Conservation (phyloP, 2,888 invertebrate genomes). For the Rhorus exstirpatorius region DNA sequence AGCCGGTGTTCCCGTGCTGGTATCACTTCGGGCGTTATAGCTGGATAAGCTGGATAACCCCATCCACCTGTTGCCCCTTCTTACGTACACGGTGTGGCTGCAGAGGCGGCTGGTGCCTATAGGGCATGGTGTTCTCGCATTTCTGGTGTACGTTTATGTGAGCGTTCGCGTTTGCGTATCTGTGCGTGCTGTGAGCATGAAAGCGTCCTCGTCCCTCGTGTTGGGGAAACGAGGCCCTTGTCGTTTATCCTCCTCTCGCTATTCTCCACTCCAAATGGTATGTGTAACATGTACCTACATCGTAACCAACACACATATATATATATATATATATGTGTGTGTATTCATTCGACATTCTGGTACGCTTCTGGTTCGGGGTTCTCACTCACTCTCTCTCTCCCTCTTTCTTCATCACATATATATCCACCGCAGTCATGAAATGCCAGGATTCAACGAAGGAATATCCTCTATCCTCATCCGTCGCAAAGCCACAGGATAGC, state of each 20-base stretch:
- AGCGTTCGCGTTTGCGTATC: background rate
- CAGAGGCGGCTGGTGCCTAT: slow-evolving; percentile 42
- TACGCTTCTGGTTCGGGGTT: slow-evolving; percentile 60
- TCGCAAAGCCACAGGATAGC: slow-evolving; percentile 45
- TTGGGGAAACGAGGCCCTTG: slow-evolving; percentile 40
- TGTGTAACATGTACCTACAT: slow-evolving; percentile 13
- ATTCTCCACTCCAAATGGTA: slow-evolving; percentile 11
- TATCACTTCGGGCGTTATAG: slow-evolving; percentile 84
- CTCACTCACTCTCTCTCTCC: slow-evolving; percentile 40
- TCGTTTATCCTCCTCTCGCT: slow-evolving; percentile 34
- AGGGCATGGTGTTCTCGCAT: slow-evolving; percentile 20
- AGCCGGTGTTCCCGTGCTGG: slow-evolving; percentile 77
- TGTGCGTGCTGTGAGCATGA: slow-evolving; percentile 7
- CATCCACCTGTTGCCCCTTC: slow-evolving; percentile 86
- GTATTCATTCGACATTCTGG: slow-evolving; percentile 38
- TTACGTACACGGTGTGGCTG: slow-evolving; percentile 76
- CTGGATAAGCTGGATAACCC: slow-evolving; percentile 85
- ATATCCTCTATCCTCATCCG: slow-evolving; percentile 57
- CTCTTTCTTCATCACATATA: slow-evolving; percentile 52
- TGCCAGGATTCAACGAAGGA: slow-evolving; percentile 65
- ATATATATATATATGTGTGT: background rate
- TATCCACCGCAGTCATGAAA: slow-evolving; percentile 59
- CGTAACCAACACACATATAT: background rate
- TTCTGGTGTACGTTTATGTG: slow-evolving; percentile 7
- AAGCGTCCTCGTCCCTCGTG: slow-evolving; percentile 54